phyloP scores from a whole-genome alignment of 1,140 invertebrate species.

The Drosophila murphyi region DNA sequence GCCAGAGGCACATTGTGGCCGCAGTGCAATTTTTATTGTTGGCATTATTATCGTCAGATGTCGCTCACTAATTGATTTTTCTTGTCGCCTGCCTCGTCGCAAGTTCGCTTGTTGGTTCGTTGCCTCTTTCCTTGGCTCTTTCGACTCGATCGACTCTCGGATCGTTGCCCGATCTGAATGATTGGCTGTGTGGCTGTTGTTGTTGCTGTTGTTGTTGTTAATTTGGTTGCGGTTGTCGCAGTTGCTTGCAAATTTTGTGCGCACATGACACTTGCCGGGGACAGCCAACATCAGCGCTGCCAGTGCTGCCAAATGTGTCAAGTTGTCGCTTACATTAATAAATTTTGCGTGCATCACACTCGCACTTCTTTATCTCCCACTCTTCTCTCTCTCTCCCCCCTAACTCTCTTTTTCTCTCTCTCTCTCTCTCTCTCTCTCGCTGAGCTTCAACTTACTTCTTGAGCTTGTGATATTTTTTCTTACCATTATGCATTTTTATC shows the following conservation, averaged over 20 bases:
- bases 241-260: slow-evolving; percentile 74
- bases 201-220: slow-evolving; percentile 41
- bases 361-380: slow-evolving; percentile 5
- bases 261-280: slow-evolving; percentile 56
- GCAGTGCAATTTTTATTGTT: slow-evolving; percentile 77
- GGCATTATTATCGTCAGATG: slow-evolving; percentile 84
- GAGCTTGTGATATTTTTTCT: not conserved
- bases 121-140: slow-evolving; percentile 11
- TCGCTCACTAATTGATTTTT: slow-evolving; percentile 85
- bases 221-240: slow-evolving; percentile 44
- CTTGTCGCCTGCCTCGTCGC: slow-evolving; percentile 80
- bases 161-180: slow-evolving; percentile 69
- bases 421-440: not conserved
- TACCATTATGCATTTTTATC: slow-evolving; percentile 8
- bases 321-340: slow-evolving; percentile 61
- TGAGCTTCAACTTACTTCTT: not conserved
- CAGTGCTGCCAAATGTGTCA: slow-evolving; percentile 66
- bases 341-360: slow-evolving; percentile 63
- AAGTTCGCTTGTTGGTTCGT: slow-evolving; percentile 40
- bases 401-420: not conserved
- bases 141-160: slow-evolving; percentile 27
- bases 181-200: slow-evolving; percentile 45
- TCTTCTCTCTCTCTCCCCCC: not conserved
- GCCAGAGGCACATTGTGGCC: slow-evolving; percentile 22
- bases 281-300: slow-evolving; percentile 63